phyloP scores from a whole-genome alignment of 2,113 vertebrate species.

The Mustelus asterias region DNA sequence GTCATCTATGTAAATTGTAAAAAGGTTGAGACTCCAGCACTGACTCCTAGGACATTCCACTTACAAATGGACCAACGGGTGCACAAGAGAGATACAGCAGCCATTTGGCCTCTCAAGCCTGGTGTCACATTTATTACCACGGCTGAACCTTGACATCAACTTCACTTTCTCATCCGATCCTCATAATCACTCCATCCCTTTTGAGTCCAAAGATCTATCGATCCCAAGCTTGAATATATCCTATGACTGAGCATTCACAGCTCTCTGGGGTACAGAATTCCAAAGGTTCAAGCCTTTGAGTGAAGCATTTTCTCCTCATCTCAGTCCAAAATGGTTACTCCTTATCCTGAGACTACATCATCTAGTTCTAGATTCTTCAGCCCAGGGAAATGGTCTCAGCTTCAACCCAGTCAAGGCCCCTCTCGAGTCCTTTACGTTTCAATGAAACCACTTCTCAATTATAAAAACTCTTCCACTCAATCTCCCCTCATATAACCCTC shows the following conservation, averaged over 20 bases:
- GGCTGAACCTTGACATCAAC: neutral
- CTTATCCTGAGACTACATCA: neutral
- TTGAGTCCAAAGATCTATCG: neutral
- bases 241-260: neutral
- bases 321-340: too few relatives aligned
- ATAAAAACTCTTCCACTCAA: neutral
- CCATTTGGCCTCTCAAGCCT: neutral
- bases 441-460: neutral
- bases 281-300: neutral
- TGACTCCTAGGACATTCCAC: too few relatives aligned
- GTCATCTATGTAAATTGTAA: too few relatives aligned
- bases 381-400: neutral
- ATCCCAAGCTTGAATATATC: neutral
- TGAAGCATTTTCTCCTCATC: neutral
- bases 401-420: neutral
- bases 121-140: neutral
- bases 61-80: too few relatives aligned
- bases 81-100: too few relatives aligned
- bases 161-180: neutral
- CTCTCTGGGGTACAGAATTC: neutral
- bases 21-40: too few relatives aligned
- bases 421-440: neutral
- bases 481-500: neutral
- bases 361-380: neutral
- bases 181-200: neutral